Base-by-base conservation (phyloP, 2,888 invertebrate species). In the Lypha dubia region DNA sequence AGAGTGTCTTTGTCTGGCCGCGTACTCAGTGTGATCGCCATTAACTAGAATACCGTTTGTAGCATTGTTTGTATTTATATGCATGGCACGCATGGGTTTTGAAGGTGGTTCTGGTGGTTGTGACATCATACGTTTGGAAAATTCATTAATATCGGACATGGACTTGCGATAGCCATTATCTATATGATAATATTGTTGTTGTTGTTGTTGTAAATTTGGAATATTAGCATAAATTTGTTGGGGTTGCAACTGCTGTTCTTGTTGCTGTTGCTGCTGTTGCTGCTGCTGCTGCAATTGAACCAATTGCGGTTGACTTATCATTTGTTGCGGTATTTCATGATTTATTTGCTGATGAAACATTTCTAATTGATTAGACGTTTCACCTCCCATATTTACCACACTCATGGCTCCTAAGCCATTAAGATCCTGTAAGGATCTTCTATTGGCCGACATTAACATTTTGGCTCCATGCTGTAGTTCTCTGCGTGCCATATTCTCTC, bases 371-470 rank as follows among this genome's bases (percentile, higher is more conserved):
- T 44, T 56, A 3, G 76, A 11, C n/a, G 56, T 63, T 86, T 88
- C 70, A 81, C 88, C 20, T 82, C 86, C 44, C 79, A 88, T 44
- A 88, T 71, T 88, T 86, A 88, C 77, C 32, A 73, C 81, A 8
- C 90, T 90, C 86, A 87, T 85, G 15, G 53, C 62, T 2, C 79
- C 81, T 44, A 86, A 53, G 13, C 90, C 90, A 82, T 91, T 94
- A 9, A 95, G 93, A 87, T 95, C 95, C 88, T 95, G 95, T 46
- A 95, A 93, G 0, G 95, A 95, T 71, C 94, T 93, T 86, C 94
- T 93, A 75, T 94, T 93, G 63, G 90, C 91, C 9, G 92, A 91
- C 90, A 91, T 91, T n/a, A 92, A 87, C 91, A 91, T 91, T 88
- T 92, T 91, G 60, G 91, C 91, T 65, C 92, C 92, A 88, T 92